A percentile compares a stretch with the other conserved stretches of the same genome.
These are phyloP conservation scores for Neodiprion pinetum DNA, from an alignment of 1,140 invertebrate species.

Conservation along the genomic window DNA sequence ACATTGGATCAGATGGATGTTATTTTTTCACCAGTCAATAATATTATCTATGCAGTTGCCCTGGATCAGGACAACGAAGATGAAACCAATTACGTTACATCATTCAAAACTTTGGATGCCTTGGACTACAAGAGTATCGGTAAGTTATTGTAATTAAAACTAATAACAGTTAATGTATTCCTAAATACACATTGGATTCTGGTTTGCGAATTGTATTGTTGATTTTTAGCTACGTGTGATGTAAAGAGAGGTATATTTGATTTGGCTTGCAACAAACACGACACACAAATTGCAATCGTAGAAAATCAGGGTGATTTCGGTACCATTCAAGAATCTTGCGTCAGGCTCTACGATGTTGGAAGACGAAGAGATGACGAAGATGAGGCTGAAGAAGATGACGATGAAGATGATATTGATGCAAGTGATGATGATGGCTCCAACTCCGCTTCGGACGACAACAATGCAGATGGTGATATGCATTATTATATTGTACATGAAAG, in stretches of 20 bases:
- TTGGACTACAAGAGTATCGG: constrained; percentile 93
- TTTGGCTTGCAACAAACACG: constrained; percentile 75
- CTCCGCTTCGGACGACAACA: constrained; percentile 63
- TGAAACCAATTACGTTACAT: constrained; percentile 77
- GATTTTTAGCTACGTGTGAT: constrained; percentile 80
- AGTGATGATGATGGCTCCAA: constrained; percentile 61
- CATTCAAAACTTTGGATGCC: constrained; percentile 93
- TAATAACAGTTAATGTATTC: no score
- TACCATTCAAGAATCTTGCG: constrained; percentile 81
- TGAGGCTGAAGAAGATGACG: constrained; percentile 77
- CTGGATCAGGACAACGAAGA: constrained; percentile 72
- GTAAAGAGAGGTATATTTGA: constrained; percentile 84
- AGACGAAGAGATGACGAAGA: constrained; percentile 76
- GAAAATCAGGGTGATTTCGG: constrained; percentile 82
- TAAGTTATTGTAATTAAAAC: constrained; percentile 51
- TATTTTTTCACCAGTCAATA: constrained; percentile 73
- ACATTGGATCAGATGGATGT: constrained; percentile 88
- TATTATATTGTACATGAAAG: constrained; percentile 36
- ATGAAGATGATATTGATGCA: constrained; percentile 64
- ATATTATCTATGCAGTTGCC: constrained; percentile 70
- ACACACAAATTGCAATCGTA: constrained; percentile 82
- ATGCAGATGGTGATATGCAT: constrained; percentile 58
- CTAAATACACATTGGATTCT: background rate
- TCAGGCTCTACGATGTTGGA: constrained; percentile 84
- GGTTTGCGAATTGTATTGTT: constrained; percentile 9